Evolutionary conservation across 2,113 vertebrate genomes (phyloP).

Genomic region (Stomatorhinus ivindoensis): DNA sequence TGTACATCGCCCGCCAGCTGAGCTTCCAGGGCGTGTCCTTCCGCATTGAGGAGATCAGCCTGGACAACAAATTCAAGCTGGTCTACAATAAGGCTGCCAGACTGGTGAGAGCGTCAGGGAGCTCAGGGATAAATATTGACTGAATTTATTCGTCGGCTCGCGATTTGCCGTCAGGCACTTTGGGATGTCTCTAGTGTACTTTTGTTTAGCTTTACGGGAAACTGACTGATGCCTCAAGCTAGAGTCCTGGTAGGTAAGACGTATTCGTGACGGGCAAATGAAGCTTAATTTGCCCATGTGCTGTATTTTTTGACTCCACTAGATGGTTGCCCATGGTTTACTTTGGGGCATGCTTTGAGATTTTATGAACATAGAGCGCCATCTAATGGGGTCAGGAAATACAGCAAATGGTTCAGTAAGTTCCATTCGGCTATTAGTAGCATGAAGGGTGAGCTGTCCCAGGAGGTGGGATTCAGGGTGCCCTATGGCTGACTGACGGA

Average conservation of each 20-base stretch:
- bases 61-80: conserved; percentile 74
- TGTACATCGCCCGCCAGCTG: conserved; percentile 98
- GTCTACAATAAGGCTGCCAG: conserved; percentile 92
- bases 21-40: conserved; percentile 96
- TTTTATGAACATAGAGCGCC: too few relatives aligned
- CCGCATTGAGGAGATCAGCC: conserved; percentile 85
- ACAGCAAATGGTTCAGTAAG: too few relatives aligned
- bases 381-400: too few relatives aligned
- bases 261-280: background rate
- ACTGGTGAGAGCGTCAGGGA: conserved; percentile 65
- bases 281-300: too few relatives aligned
- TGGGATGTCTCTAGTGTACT: background rate
- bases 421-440: background rate
- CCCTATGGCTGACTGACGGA: too few relatives aligned
- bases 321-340: too few relatives aligned
- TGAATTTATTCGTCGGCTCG: background rate
- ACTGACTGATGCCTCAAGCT: background rate
- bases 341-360: too few relatives aligned
- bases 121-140: background rate
- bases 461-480: background rate
- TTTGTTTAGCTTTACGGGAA: background rate
- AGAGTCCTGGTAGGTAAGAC: background rate
- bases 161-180: background rate
- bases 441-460: background rate
- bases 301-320: too few relatives aligned